These are phyloP conservation scores for Chionoecetes opilio DNA, from an alignment of 1,140 invertebrate genomes.

Conservation along the genomic window DNA sequence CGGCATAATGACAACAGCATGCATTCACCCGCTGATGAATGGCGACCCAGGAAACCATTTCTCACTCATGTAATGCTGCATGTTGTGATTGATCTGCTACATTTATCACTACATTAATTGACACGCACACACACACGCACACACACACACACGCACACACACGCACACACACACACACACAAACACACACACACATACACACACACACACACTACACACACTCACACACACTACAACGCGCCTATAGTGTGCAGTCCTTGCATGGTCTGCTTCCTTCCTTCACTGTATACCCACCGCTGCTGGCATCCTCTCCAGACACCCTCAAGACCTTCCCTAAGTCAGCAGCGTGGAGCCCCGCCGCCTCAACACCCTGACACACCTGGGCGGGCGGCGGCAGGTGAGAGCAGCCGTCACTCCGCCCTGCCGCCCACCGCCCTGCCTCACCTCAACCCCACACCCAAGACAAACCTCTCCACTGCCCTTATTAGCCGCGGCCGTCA, in stretches of 20 bases:
- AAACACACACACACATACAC: no score
- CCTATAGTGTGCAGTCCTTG: no score
- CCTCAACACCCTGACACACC: neutral
- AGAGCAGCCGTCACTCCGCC: neutral
- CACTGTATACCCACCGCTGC: no score
- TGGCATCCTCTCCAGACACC: no score
- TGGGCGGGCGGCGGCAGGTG: neutral
- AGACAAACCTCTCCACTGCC: slow-evolving; percentile 15
- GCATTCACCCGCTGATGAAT: neutral
- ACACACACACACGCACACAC: slow-evolving; percentile 25
- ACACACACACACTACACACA: no score
- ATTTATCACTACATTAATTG: neutral
- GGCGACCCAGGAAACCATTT: neutral
- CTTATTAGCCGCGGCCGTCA: neutral
- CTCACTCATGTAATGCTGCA: neutral
- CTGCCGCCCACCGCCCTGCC: neutral
- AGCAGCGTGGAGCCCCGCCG: no score
- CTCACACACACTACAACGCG: no score
- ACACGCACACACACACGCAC: neutral
- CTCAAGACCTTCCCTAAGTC: no score
- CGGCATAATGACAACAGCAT: neutral
- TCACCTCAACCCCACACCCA: neutral
- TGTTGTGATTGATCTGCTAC: neutral
- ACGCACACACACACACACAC: neutral
- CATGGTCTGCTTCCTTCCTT: no score